These are phyloP conservation scores for Eristalinus aeneus DNA, from an alignment of 2,888 invertebrate genomes.

Conservation along the genomic window DNA sequence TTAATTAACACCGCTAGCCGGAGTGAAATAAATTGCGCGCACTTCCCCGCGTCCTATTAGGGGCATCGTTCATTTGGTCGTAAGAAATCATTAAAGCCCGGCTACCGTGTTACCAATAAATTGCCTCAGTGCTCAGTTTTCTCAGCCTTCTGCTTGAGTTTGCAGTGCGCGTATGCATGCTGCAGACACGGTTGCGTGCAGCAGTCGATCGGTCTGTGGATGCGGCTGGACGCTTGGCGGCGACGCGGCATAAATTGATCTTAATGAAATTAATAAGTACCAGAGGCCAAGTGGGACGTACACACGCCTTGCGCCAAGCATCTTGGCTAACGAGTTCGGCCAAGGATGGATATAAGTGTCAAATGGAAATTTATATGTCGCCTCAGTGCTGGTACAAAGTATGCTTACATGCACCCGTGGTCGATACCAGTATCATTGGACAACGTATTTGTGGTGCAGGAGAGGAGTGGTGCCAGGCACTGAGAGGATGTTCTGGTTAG, in stretches of 20 bases:
- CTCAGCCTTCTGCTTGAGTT: neutral
- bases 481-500: neutral
- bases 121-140: conserved; percentile 35
- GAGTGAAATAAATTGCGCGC: conserved; percentile 34
- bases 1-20: conserved; percentile 21
- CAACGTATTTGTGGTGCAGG: neutral
- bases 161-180: neutral
- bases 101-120: conserved; percentile 58
- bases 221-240: neutral
- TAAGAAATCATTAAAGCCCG: conserved; percentile 55
- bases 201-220: neutral
- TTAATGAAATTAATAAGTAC: conserved; percentile 56
- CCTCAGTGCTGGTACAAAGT: neutral
- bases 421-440: neutral
- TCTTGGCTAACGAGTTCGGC: neutral
- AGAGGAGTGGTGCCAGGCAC: neutral
- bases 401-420: neutral
- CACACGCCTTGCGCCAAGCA: neutral
- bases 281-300: conserved; percentile 10
- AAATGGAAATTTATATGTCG: conserved; percentile 25
- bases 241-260: conserved; percentile 43
- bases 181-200: neutral
- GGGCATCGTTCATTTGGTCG: conserved; percentile 44
- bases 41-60: conserved; percentile 43
- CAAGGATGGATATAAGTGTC: conserved; percentile 34